Evolutionary conservation across 64 coral and sea anemone species (phyloP), one percentile per base, ranked within the genome.

Genomic region (Montipora sp.): DNA sequence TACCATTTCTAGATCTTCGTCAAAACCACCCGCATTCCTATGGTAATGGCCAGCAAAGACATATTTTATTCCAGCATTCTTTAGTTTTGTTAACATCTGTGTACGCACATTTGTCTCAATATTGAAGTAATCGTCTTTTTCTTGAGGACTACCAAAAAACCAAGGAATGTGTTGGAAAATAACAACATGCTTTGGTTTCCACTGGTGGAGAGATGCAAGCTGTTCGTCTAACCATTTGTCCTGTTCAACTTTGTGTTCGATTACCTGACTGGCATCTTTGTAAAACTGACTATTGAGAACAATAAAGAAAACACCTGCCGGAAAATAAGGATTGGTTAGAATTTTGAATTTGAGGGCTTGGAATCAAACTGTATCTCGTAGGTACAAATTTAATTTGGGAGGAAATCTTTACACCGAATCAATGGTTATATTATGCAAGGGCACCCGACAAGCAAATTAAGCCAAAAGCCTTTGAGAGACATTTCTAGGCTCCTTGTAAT

Each of bases 31-130:
- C n/a, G 98, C 98, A 96, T 99, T 99, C 77, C 92, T 83, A 65
- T 99, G 98, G 71, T 99, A 99, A 90, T 99, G 98, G 71, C 98
- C 98, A 48, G 98, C 98, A 94, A 99, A 99, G 1, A 99, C 81
- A 88, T 99, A 94, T 71, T 83, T 96, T 13, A 99, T 85, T 20
- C 98, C 98, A 49, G 98, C 98, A 70, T 90, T 87, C 74, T 90
- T 94, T 19, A 99, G 79, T 70, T 99, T 99, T 81, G 83, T 79
- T 1, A 99, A 43, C 91, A 99, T 96, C 77, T 74, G 59, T 50
- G 80, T 94, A 45, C 98, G 77, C 13, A 60, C 71, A 13, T 96
- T 48, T 81, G 73, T 80, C 1, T 87, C 81, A 81, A 99, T 96
- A 67, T 99, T 99, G 58, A 99, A 99, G 75, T 99, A 99, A 60